These are phyloP conservation scores for Onychomys torridus DNA, from an alignment of 2,797 vertebrate genomes.

Conservation along the genomic window DNA sequence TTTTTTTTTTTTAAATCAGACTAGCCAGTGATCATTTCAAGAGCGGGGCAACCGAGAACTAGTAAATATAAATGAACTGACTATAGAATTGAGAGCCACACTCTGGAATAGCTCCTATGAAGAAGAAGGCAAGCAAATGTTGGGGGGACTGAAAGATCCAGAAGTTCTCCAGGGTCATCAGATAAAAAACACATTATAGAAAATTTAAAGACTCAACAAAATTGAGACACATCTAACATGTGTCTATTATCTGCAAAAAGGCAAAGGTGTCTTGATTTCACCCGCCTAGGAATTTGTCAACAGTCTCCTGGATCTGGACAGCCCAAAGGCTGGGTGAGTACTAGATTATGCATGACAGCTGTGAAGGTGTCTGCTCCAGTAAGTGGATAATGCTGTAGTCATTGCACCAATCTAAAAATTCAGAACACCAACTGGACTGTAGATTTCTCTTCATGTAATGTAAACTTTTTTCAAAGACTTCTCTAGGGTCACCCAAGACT, in stretches of 20 bases:
- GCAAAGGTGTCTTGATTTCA: background rate
- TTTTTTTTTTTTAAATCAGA: no score
- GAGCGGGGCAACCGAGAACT: background rate
- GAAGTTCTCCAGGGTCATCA: background rate
- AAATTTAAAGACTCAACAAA: background rate
- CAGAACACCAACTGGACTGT: background rate
- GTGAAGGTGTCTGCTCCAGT: background rate
- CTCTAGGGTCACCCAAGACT: background rate
- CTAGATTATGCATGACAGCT: background rate
- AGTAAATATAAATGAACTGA: background rate
- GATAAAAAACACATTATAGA: background rate
- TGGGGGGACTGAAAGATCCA: no score
- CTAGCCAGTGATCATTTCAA: background rate
- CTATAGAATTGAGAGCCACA: background rate
- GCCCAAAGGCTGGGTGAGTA: background rate
- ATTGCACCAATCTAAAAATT: background rate
- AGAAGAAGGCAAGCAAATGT: background rate
- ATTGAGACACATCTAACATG: background rate
- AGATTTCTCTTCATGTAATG: background rate
- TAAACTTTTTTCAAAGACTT: background rate
- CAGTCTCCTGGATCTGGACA: background rate
- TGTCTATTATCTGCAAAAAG: background rate
- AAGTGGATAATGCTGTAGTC: background rate
- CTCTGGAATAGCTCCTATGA: background rate
- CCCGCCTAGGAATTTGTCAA: background rate